phyloP scores from a whole-genome alignment of 2,888 invertebrate species.

The Leptura quadrifasciata region DNA sequence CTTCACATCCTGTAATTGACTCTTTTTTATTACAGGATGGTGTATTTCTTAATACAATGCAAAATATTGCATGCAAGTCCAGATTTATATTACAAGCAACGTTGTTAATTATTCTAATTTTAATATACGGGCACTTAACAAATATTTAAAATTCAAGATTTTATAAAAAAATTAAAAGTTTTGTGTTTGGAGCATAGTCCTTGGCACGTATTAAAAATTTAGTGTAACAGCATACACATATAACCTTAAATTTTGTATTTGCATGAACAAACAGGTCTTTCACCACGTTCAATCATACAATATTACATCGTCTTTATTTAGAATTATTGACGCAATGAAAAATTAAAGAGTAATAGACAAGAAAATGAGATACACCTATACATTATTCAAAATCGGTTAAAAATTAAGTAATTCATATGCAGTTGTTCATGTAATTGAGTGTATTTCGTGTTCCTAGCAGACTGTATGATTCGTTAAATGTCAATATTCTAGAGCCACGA shows the following conservation, averaged over 20 bases:
- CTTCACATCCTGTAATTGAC: too few species aligned
- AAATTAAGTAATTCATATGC: constrained; percentile 7
- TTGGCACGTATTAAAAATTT: too few species aligned
- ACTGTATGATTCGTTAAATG: background rate
- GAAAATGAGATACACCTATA: background rate
- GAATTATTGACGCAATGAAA: background rate
- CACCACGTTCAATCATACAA: background rate
- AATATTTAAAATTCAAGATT: too few species aligned
- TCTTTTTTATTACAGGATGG: too few species aligned
- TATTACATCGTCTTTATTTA: background rate
- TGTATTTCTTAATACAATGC: too few species aligned
- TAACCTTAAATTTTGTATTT: background rate
- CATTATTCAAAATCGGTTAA: constrained; percentile 2
- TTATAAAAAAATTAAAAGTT: too few species aligned
- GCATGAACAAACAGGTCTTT: background rate
- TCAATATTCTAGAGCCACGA: constrained; percentile 1
- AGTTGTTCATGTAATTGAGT: constrained; percentile 4
- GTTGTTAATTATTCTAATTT: too few species aligned
- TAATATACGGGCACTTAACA: too few species aligned
- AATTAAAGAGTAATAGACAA: constrained; percentile 7
- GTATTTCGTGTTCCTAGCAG: constrained; percentile 7
- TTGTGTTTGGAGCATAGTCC: too few species aligned
- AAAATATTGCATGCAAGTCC: too few species aligned
- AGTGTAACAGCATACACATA: too few species aligned
- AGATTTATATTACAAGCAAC: too few species aligned